A percentile compares a stretch with the other conserved stretches of the same genome.
Conservation (phyloP, 1,140 invertebrate genomes). For the Procambarus clarkii region DNA sequence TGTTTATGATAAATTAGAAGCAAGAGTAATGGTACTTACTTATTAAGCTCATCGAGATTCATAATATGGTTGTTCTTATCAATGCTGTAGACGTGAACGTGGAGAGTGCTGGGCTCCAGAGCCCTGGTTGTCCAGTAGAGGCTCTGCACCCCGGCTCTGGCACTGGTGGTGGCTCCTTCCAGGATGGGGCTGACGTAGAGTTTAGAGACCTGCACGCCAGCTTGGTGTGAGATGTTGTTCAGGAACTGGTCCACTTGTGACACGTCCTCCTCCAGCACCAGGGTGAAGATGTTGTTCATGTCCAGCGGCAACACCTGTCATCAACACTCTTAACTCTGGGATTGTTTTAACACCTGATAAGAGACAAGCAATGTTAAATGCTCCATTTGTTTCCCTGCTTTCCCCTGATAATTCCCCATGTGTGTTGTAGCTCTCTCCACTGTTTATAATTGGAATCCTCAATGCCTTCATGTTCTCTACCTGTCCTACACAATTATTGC, state of each 20-base stretch:
- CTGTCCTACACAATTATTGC: too few species aligned
- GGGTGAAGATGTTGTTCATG: conserved; percentile 38
- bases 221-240: neutral
- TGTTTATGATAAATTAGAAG: too few species aligned
- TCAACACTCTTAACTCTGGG: neutral
- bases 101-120: neutral
- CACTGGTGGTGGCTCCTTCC: neutral
- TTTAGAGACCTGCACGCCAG: conserved; percentile 23
- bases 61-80: neutral
- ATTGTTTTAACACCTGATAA: too few species aligned
- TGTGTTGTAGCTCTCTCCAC: too few species aligned
- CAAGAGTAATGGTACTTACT: conserved; percentile 15
- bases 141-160: too few species aligned
- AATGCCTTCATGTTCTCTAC: too few species aligned
- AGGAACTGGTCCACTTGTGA: conserved; percentile 31
- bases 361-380: too few species aligned
- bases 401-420: too few species aligned
- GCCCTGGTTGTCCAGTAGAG: neutral
- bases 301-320: conserved; percentile 5
- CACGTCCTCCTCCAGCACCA: neutral
- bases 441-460: too few species aligned
- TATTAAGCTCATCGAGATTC: conserved; percentile 8
- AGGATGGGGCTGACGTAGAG: conserved; percentile 23
- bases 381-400: too few species aligned
- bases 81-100: conserved; percentile 42